Evolutionary conservation across 2,888 invertebrate species (phyloP).

Genomic region (Tillus elongatus): DNA sequence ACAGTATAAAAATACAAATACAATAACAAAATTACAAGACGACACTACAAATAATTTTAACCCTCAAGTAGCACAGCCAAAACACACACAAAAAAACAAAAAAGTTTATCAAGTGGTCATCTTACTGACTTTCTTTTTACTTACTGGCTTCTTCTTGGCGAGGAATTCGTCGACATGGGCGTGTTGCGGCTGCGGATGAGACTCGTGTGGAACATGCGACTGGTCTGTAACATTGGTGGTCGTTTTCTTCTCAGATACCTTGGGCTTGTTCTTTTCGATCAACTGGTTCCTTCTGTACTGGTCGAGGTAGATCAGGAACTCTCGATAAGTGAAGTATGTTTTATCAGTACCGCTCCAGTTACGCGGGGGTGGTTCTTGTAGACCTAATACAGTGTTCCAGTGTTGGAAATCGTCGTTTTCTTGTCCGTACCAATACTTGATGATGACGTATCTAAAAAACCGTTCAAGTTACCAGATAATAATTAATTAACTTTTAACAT

Average conservation of each 20-base stretch:
- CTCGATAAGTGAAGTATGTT: slow-evolving; percentile 61
- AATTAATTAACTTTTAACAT: no score
- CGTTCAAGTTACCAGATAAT: no score
- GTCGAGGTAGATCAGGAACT: slow-evolving; percentile 58
- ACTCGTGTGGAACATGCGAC: no score
- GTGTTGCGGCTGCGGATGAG: no score
- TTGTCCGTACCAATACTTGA: slow-evolving; percentile 67
- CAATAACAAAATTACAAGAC: no score
- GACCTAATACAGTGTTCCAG: slow-evolving; percentile 59
- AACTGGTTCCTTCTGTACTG: slow-evolving; percentile 48
- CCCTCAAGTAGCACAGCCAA: no score
- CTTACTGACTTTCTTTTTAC: slow-evolving; percentile 11
- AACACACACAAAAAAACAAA: no score
- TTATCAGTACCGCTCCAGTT: slow-evolving; percentile 62
- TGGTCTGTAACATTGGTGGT: no score
- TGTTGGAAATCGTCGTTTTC: slow-evolving; percentile 63
- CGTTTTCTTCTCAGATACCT: no score
- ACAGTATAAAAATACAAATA: no score
- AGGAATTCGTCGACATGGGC: slow-evolving; percentile 13
- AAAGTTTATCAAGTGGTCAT: no score
- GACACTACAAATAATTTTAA: no score
- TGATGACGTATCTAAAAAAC: slow-evolving; percentile 58
- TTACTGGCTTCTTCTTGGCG: slow-evolving; percentile 12
- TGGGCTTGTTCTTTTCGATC: slow-evolving; percentile 39
- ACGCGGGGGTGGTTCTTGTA: slow-evolving; percentile 61